Evolutionary conservation across 1,140 invertebrate genomes (phyloP), one percentile per base, ranked within the genome.

Genomic region (Lysiphlebus fabarum): DNA sequence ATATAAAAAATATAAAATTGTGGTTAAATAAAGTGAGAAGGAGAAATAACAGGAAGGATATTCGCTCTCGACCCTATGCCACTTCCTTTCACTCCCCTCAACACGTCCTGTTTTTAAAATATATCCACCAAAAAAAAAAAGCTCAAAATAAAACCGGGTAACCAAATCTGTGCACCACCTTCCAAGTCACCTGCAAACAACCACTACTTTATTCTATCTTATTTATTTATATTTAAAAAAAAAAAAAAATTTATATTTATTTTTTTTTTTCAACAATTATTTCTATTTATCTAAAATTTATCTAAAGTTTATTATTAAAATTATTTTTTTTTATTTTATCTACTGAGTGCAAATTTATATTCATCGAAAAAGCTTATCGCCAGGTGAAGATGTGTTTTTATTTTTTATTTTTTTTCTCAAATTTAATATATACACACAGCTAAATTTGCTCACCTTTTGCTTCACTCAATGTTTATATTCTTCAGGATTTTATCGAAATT

Each of bases 31-130:
- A 42, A 8, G 48, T 4, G 62, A 33, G 55, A 54, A 62, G 58
- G 12, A 38, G 55, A 59, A 62, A 45, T 60, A 50, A 58, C 66
- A 69, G 70, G 70, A 69, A 69, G 70, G 70, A 72, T 72, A 70
- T 70, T 68, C 65, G 65, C 65, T 54, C 55, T 60, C 66, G 58
- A 58, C 61, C 51, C 53, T 51, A 48, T 54, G 34, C 65, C 63
- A 65, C 60, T 63, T 66, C 66, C 65, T 62, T 61, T 61, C 47
- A 57, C 48, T 57, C 55, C 55, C 55, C 55, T 57, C 55, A 49
- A 57, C 12, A 44, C 55, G 43, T 57, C 51, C 61, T 48, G 44
- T 54, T 38, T 54, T 45, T 50, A 36, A 12, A 51, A 37, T 45
- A 17, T 12, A 26, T 26, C 17, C 17, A 26, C 17, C 1, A 26